phyloP scores from a whole-genome alignment of 2,888 invertebrate genomes.

The Parnassius mnemosyne region DNA sequence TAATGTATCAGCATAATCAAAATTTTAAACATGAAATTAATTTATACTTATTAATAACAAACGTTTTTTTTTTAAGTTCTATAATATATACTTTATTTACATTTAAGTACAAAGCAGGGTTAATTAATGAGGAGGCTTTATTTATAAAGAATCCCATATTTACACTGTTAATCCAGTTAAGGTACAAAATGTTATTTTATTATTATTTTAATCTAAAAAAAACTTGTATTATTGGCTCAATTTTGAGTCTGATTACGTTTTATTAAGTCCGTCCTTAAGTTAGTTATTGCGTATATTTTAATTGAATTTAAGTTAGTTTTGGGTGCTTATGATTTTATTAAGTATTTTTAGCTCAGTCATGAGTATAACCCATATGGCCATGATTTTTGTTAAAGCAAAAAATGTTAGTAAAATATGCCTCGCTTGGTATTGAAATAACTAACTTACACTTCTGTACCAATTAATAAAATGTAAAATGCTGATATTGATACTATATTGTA shows the following conservation, averaged over 20 bases:
- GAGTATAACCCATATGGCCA: slow-evolving; percentile 1
- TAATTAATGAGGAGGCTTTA: slow-evolving; percentile 35
- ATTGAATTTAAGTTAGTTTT: slow-evolving; percentile 16
- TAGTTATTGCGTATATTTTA: slow-evolving; percentile 16
- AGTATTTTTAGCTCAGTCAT: slow-evolving; percentile 13
- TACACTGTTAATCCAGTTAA: slow-evolving; percentile 32
- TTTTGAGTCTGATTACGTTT: slow-evolving; percentile 23
- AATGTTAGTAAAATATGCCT: not conserved
- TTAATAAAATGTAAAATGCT: not conserved
- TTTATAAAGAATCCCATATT: slow-evolving; percentile 30
- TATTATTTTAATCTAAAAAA: slow-evolving; percentile 18
- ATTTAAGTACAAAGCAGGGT: slow-evolving; percentile 34
- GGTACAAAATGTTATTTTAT: slow-evolving; percentile 33
- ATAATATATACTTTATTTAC: slow-evolving; percentile 15
- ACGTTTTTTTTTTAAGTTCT: not conserved
- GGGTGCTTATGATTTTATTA: slow-evolving; percentile 26
- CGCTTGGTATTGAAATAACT: not conserved
- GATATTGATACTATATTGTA: not conserved
- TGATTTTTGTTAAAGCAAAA: not conserved
- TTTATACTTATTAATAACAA: no score
- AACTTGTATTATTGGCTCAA: slow-evolving; percentile 19
- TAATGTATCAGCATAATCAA: no score
- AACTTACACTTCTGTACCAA: not conserved
- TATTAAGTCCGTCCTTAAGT: slow-evolving; percentile 22
- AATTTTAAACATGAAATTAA: no score